phyloP scores from a whole-genome alignment of 1,140 invertebrate genomes.

The Diorhabda sublineata region DNA sequence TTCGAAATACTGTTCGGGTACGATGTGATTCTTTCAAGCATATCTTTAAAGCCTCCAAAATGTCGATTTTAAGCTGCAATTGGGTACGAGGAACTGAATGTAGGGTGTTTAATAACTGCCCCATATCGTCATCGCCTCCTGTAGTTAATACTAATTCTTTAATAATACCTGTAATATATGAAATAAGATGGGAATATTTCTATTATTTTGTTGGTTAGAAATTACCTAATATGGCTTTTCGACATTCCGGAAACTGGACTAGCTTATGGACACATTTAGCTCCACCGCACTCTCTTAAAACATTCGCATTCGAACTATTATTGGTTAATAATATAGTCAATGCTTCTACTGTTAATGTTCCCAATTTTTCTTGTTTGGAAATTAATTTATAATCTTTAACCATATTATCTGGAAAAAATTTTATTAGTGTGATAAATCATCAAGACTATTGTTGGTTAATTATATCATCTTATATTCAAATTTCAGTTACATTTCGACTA shows the following conservation, averaged over 20 bases:
- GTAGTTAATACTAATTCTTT: conserved; percentile 85
- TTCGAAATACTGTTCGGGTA: conserved; percentile 93
- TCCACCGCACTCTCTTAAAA: conserved; percentile 89
- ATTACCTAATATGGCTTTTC: conserved; percentile 59
- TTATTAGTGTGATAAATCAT: too few species aligned
- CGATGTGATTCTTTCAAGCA: conserved; percentile 93
- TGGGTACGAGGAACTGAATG: conserved; percentile 78
- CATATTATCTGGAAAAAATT: too few species aligned
- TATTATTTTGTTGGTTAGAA: neutral
- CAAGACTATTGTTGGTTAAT: too few species aligned
- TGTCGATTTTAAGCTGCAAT: conserved; percentile 82
- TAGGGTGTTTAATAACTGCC: conserved; percentile 83
- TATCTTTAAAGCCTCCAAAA: conserved; percentile 81
- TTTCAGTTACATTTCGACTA: too few species aligned
- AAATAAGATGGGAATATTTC: neutral
- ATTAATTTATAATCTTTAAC: conserved; percentile 54
- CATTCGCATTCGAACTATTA: conserved; percentile 84
- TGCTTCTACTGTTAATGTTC: conserved; percentile 81
- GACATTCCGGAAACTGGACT: conserved; percentile 79
- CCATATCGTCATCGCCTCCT: conserved; percentile 94
- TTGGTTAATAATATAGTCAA: conserved; percentile 73
- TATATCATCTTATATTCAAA: too few species aligned
- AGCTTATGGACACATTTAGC: conserved; percentile 87
- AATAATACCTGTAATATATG: conserved; percentile 55
- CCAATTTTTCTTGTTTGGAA: conserved; percentile 70